phyloP scores from a whole-genome alignment of 2,113 vertebrate genomes.

The Malurus elegans region DNA sequence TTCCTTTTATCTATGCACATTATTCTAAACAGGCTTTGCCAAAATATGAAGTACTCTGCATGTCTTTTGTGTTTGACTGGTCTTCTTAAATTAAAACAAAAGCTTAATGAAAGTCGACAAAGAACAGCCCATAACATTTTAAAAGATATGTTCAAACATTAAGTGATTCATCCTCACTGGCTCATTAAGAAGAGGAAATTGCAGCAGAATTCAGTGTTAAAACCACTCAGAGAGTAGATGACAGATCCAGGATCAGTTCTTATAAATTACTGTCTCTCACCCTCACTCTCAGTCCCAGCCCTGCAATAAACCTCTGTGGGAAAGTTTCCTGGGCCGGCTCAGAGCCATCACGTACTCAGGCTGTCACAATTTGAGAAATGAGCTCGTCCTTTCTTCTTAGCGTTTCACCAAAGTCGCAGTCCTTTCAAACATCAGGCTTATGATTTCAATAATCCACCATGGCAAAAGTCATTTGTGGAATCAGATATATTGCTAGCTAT shows the following conservation, averaged over 20 bases:
- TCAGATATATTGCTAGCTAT: slow-evolving; percentile 14
- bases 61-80: slow-evolving; percentile 24
- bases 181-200: slow-evolving; percentile 59
- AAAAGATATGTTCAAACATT: slow-evolving; percentile 45
- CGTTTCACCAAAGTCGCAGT: neutral
- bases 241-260: slow-evolving; percentile 51
- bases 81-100: slow-evolving; percentile 53
- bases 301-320: slow-evolving; percentile 13
- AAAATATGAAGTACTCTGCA: neutral
- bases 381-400: neutral
- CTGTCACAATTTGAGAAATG: neutral
- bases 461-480: slow-evolving; percentile 13
- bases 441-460: neutral
- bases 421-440: neutral
- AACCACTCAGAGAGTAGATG: slow-evolving; percentile 44
- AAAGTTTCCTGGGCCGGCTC: slow-evolving; percentile 21
- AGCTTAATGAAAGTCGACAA: slow-evolving; percentile 40
- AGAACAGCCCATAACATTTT: slow-evolving; percentile 53
- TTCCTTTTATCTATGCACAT: neutral
- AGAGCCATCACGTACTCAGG: neutral
- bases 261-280: slow-evolving; percentile 43
- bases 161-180: slow-evolving; percentile 49
- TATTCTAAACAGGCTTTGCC: neutral
- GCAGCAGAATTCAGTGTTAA: slow-evolving; percentile 52
- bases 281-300: slow-evolving; percentile 3